phyloP scores from a whole-genome alignment of 2,888 invertebrate species.

The Orgyia antiqua region DNA sequence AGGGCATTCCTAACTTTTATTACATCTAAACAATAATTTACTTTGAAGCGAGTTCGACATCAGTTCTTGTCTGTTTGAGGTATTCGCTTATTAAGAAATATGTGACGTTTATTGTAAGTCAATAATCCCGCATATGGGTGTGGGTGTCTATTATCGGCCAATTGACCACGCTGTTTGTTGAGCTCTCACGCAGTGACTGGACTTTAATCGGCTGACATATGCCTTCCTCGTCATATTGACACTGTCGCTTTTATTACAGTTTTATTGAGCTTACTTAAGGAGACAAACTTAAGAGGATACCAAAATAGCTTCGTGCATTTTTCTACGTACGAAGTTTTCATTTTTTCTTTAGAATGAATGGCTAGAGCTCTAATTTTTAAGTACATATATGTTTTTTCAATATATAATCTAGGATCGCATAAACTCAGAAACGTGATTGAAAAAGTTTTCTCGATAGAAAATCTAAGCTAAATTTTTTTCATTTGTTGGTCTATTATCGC shows the following conservation, averaged over 20 bases:
- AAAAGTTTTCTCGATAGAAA: no score
- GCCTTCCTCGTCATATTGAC: constrained; percentile 48
- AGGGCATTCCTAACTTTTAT: no score
- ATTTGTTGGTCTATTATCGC: no score
- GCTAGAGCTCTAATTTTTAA: no score
- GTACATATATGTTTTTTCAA: no score
- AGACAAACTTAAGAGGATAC: constrained; percentile 1
- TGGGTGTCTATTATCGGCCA: constrained; percentile 52
- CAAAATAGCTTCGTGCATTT: no score
- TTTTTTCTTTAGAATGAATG: no score
- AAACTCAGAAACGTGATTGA: no score
- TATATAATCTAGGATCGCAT: no score
- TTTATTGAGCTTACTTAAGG: constrained; percentile 33
- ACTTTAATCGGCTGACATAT: constrained; percentile 47
- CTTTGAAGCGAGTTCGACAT: constrained; percentile 4
- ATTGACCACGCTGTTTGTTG: constrained; percentile 48
- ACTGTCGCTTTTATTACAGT: constrained; percentile 49
- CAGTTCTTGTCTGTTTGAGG: constrained; percentile 27
- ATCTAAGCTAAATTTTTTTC: no score
- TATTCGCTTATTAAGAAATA: constrained; percentile 66
- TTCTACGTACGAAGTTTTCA: no score
- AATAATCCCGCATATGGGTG: constrained; percentile 72
- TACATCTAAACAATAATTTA: no score
- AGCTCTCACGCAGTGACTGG: constrained; percentile 36
- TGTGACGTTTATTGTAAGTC: constrained; percentile 74